Evolutionary conservation across 2,113 vertebrate genomes (phyloP).

Genomic region (Electrona antarctica): DNA sequence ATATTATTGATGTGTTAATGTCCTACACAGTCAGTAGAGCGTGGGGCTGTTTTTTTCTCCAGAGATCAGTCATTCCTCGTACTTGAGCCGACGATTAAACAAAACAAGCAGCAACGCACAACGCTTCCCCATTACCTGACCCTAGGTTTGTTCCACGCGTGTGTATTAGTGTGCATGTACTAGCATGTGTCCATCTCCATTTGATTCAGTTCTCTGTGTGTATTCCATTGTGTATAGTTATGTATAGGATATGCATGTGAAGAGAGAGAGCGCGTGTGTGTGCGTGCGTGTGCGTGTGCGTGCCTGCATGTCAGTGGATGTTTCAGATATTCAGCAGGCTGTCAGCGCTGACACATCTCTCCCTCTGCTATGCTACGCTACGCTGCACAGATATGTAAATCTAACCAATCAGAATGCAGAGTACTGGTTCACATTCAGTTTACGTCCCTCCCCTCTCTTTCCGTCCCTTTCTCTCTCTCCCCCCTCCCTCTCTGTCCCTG

Average conservation of each 20-base stretch:
- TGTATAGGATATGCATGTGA: slow-evolving; percentile 46
- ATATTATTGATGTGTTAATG: not conserved
- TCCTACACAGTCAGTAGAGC: slow-evolving; percentile 48
- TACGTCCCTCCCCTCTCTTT: slow-evolving; percentile 58
- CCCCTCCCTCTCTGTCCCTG: slow-evolving; percentile 32
- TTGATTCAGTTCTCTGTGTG: slow-evolving; percentile 7
- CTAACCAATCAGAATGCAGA: slow-evolving; percentile 77
- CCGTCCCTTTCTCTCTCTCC: slow-evolving; percentile 44
- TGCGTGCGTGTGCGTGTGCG: slow-evolving; percentile 1
- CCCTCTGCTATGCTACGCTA: slow-evolving; percentile 64
- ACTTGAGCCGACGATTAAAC: slow-evolving; percentile 75
- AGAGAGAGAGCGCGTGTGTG: slow-evolving; percentile 47
- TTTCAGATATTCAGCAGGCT: slow-evolving; percentile 79
- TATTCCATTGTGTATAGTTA: slow-evolving; percentile 34
- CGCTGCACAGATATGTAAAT: slow-evolving; percentile 84
- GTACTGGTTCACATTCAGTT: slow-evolving; percentile 82
- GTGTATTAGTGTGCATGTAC: not conserved
- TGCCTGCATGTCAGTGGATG: slow-evolving; percentile 72
- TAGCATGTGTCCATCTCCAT: not conserved
- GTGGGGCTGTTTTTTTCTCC: slow-evolving; percentile 53
- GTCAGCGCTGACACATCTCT: slow-evolving; percentile 82
- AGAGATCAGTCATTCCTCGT: slow-evolving; percentile 55
- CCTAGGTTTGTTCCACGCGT: slow-evolving; percentile 39
- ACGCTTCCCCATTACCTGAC: slow-evolving; percentile 68
- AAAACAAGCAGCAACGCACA: slow-evolving; percentile 71